Evolutionary conservation across 1,140 invertebrate species (phyloP), one percentile per base, ranked within the genome.

Genomic region (Aplysia californica): DNA sequence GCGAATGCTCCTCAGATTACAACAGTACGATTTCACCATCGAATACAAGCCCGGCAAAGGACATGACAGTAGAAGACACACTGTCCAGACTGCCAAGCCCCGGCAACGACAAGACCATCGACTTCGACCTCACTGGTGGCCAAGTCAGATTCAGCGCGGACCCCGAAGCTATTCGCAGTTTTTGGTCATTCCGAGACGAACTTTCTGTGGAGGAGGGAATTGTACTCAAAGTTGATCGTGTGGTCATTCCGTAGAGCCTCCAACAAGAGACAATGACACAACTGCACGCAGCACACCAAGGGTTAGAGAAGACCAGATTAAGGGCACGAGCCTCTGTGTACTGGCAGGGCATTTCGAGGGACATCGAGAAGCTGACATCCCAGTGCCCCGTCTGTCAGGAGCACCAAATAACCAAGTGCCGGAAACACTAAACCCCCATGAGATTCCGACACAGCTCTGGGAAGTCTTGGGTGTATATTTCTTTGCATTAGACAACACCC

Each of bases 1-100:
- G 38, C 55, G 83, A 55, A 80, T 83, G 78, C 72, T 84, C 33
- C 61, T 82, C 23, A 64, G 50, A 26, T 29, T 82, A 35, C 69
- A 77, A 35, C 61, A 59, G 26, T 82, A 80, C 50, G 68, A 87
- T 29, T 70, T 91, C 2, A 39, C 74, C 21, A 70, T 86, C 38
- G 33, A 69, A 44, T 79, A 81, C 55, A 71, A 64, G 21, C 80
- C 76, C 29, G 80, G 79, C 18, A 85, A n/a, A 79, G n/a, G n/a
- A 44, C 15, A 80, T 77, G 20, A 58, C 68, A 1, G 23, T 84
- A 0, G 76, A 82, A 26, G 83, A 84, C 33, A 67, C 77, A 1
- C 65, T 83, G 3, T 81, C 78, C 31, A n/a, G 78, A 26, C 65
- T 33, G 56, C n/a, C n/a, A n/a, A 44, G 39, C 18, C 29, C 20